A percentile compares a stretch with the other conserved stretches of the same genome.
Evolutionary conservation across 2,797 vertebrate species (phyloP).

Genomic region (Eulemur albifrons): DNA sequence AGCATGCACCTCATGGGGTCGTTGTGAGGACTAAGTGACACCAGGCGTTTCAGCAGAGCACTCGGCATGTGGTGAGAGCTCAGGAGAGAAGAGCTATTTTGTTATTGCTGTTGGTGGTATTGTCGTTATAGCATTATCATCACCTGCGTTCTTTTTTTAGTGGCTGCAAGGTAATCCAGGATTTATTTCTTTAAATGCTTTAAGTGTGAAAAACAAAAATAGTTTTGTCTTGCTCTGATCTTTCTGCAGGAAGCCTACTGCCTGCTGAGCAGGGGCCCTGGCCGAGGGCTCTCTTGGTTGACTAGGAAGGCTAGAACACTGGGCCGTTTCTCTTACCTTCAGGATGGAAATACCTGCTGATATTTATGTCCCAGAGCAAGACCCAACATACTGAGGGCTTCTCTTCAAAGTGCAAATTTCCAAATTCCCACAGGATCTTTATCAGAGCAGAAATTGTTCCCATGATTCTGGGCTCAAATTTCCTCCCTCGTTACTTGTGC

Average conservation of each 20-base stretch:
- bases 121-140: rapidly evolving
- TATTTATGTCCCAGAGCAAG: neutral
- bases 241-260: neutral
- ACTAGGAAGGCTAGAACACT: neutral
- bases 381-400: neutral
- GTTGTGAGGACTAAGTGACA: rapidly evolving
- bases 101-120: rapidly evolving
- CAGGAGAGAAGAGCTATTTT: rapidly evolving
- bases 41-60: rapidly evolving
- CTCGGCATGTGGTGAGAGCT: rapidly evolving
- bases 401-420: neutral
- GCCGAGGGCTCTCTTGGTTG: neutral
- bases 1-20: neutral
- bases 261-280: neutral
- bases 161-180: neutral
- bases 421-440: neutral
- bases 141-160: neutral
- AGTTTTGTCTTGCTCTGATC: neutral
- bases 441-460: neutral
- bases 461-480: neutral
- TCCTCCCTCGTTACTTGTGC: neutral
- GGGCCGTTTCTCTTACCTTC: neutral
- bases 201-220: neutral
- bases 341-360: neutral
- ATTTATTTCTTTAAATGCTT: neutral